Base-by-base conservation (phyloP, 2,797 vertebrate species). In the Capromys pilorides region DNA sequence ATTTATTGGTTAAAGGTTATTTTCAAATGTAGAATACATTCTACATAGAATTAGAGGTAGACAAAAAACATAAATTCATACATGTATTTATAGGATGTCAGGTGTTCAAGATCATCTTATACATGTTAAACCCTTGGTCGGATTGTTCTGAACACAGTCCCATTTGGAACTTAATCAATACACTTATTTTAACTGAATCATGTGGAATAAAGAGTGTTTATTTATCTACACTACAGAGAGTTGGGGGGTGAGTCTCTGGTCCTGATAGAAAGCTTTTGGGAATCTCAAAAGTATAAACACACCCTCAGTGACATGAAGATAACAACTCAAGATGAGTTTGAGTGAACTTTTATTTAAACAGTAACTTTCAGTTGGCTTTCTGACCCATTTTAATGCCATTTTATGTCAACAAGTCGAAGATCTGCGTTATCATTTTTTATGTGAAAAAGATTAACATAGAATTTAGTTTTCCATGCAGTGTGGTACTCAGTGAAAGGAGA, bases 151-250 rank as follows among this genome's bases (percentile, higher is more conserved):
- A 94, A 26, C 36, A 79, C 88, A 79, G 19, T 49, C n/a, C 31
- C 22, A 77, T 93, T 57, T 92, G 67, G 45, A 95, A 93, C 86
- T 96, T 93, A 97, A 96, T 97, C 73, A 95, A 88, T 54, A 64
- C 33, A 81, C 90, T 96, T 83, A 96, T 94, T 96, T 94, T 64
- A 95, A 88, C 45, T 85, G 82, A 95, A 95, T 88, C 22, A 71
- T 83, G 51, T 66, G 24, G 6, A 0, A 49, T 18, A 62, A 89
- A 79, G 24, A 69, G 77, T 83, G 31, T 57, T 94, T 69, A 88
- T 90, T 96, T 51, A 95, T 71, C 39, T 86, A 81, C 3, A 73
- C 18, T 90, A 88, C 96, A 95, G 86, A 90, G 39, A 96, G 88
- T 96, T 93, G 33, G 57, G n/a, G 5, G 93, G 84, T 92, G 54